Percentiles rank a stretch among this genome's conserved stretches.
These are phyloP conservation scores for Sphaeramia orbicularis DNA, from an alignment of 2,797 vertebrate species.

Conservation along the genomic window DNA sequence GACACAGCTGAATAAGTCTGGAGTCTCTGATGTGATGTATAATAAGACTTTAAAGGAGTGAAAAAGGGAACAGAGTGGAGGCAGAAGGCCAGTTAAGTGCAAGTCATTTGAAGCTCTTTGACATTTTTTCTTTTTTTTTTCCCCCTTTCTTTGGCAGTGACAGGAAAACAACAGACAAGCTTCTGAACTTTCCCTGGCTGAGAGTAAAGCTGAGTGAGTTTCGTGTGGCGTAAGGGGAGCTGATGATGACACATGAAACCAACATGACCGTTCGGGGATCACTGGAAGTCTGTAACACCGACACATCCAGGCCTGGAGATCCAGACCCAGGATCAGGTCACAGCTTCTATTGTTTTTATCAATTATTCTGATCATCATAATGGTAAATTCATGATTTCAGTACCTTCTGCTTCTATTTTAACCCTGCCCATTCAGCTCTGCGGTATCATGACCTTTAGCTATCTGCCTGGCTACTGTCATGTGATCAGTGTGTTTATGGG, in stretches of 20 bases:
- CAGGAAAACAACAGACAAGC: slow-evolving; percentile 60
- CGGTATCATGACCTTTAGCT: too few relatives aligned
- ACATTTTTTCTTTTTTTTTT: slow-evolving; percentile 48
- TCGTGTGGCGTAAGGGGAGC: slow-evolving; percentile 42
- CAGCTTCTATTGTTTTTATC: too few relatives aligned
- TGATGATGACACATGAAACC: slow-evolving; percentile 43
- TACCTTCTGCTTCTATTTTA: too few relatives aligned
- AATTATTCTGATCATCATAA: too few relatives aligned
- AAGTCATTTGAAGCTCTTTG: slow-evolving; percentile 55
- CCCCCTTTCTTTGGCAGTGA: slow-evolving; percentile 20
- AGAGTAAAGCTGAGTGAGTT: slow-evolving; percentile 37
- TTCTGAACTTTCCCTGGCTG: slow-evolving; percentile 41
- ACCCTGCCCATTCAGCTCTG: too few relatives aligned
- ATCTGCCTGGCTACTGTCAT: too few relatives aligned
- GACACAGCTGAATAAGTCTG: slow-evolving; percentile 73
- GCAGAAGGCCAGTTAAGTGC: slow-evolving; percentile 60
- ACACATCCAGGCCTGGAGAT: too few relatives aligned
- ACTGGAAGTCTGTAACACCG: background rate
- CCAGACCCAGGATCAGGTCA: too few relatives aligned
- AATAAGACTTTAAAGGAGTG: slow-evolving; percentile 75
- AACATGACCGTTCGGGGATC: background rate
- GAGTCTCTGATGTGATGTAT: slow-evolving; percentile 75
- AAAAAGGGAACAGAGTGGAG: slow-evolving; percentile 51
- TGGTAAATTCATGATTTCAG: too few relatives aligned
- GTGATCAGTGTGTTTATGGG: too few relatives aligned